A percentile compares a stretch with the other conserved stretches of the same genome.
Evolutionary conservation across 2,113 vertebrate genomes (phyloP).

Genomic region (Dunckerocampus dactyliophorus): DNA sequence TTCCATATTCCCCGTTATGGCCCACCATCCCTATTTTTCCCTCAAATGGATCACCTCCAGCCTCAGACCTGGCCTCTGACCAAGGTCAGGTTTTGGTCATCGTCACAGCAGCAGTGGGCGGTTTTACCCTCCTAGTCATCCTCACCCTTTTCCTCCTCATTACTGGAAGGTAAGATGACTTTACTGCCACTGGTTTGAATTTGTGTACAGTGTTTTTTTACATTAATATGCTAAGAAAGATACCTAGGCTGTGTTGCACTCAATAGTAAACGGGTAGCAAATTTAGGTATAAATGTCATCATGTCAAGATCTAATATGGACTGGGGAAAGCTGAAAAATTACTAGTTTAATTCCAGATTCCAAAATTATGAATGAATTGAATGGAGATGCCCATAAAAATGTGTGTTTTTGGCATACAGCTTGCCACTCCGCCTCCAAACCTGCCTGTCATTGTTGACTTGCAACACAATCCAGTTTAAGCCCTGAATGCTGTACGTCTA

Average conservation of each 20-base stretch:
- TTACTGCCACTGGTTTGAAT: neutral
- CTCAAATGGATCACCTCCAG: conserved; percentile 62
- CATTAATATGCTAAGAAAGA: neutral
- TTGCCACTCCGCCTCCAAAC: too few species aligned
- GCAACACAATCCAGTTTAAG: too few species aligned
- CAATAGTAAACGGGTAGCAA: too few species aligned
- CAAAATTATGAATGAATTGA: too few species aligned
- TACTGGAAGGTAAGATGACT: conserved; percentile 84
- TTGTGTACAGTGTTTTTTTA: neutral
- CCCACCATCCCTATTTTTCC: neutral
- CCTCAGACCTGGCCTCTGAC: conserved; percentile 87
- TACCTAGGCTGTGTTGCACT: neutral
- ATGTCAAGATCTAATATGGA: too few species aligned
- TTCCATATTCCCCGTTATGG: neutral
- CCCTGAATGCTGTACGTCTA: too few species aligned
- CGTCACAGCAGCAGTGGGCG: conserved; percentile 89
- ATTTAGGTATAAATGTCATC: too few species aligned
- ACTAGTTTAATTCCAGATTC: too few species aligned
- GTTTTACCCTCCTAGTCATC: conserved; percentile 91
- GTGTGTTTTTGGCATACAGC: too few species aligned
- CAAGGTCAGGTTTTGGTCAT: conserved; percentile 94
- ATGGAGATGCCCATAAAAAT: too few species aligned
- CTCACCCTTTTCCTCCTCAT: conserved; percentile 94
- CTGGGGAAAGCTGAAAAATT: too few species aligned
- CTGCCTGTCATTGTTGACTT: too few species aligned